phyloP scores from a whole-genome alignment of 2,797 vertebrate genomes.

The Tamandua tetradactyla region DNA sequence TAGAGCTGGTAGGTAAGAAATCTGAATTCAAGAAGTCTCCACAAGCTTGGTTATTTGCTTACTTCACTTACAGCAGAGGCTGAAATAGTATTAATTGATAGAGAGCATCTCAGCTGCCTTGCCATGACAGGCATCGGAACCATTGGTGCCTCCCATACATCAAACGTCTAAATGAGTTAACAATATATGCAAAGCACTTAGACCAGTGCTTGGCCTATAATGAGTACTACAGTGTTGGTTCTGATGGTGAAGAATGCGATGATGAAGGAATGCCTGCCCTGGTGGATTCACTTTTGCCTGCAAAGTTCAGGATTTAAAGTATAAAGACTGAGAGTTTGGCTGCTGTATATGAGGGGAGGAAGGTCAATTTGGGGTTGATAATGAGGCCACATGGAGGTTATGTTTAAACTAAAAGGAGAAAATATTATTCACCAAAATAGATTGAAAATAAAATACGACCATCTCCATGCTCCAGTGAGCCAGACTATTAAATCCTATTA shows the following conservation, averaged over 20 bases:
- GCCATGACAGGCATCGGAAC: neutral
- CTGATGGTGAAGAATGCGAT: neutral
- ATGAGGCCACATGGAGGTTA: neutral
- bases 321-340: neutral
- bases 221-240: neutral
- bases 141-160: neutral
- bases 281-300: neutral
- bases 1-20: neutral
- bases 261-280: neutral
- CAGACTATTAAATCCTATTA: neutral
- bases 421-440: neutral
- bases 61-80: neutral
- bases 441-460: neutral
- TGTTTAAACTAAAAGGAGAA: neutral
- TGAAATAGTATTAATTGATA: neutral
- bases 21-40: neutral
- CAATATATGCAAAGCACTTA: neutral
- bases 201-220: neutral
- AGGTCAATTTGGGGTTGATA: neutral
- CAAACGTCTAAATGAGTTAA: neutral
- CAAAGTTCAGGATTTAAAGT: neutral
- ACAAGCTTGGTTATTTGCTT: neutral
- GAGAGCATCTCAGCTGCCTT: neutral
- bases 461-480: neutral
- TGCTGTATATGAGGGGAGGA: neutral